phyloP scores from a whole-genome alignment of 2,113 vertebrate species.

The Tragelaphus buxtoni region DNA sequence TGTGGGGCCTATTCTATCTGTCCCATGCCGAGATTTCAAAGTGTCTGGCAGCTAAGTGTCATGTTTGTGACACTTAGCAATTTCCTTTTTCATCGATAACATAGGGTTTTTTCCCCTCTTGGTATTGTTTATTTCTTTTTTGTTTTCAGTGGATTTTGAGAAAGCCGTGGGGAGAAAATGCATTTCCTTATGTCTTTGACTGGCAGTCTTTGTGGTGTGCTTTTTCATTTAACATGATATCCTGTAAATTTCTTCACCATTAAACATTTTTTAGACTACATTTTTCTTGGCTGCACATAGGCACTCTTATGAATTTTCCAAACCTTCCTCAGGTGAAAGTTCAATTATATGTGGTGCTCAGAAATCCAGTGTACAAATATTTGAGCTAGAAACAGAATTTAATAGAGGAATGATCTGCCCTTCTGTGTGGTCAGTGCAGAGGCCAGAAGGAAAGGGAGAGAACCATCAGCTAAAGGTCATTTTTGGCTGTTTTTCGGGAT shows the following conservation, averaged over 20 bases:
- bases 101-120: background rate
- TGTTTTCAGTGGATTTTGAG: background rate
- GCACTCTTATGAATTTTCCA: background rate
- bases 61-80: rapidly evolving
- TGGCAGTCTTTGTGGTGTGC: background rate
- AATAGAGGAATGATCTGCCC: rapidly evolving
- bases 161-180: background rate
- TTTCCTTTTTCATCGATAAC: background rate
- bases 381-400: background rate
- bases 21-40: background rate
- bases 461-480: rapidly evolving
- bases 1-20: rapidly evolving
- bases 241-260: background rate
- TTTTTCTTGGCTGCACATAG: background rate
- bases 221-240: background rate
- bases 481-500: no score
- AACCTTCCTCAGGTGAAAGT: background rate
- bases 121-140: background rate
- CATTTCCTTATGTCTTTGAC: background rate
- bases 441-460: no score
- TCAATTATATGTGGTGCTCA: background rate
- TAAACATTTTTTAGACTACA: background rate
- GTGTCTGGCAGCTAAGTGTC: rapidly evolving
- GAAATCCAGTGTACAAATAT: background rate
- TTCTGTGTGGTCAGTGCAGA: background rate